These are phyloP conservation scores for Polypterus bichir DNA, from an alignment of 2,113 vertebrate species.

Conservation along the genomic window DNA sequence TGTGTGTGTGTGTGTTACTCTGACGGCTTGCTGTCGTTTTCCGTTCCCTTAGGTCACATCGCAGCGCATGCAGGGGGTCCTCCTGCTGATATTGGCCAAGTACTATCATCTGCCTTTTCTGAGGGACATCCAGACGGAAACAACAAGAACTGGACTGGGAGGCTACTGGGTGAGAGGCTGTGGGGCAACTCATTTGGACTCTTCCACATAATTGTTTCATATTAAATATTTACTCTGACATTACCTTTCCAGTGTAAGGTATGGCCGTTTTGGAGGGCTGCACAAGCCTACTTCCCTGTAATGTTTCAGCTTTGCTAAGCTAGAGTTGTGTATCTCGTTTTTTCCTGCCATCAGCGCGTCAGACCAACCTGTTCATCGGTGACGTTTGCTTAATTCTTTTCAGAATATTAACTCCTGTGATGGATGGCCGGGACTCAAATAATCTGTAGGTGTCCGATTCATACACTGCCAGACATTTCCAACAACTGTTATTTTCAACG, in stretches of 20 bases:
- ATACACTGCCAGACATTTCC: too few relatives aligned
- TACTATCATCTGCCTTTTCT: constrained; percentile 78
- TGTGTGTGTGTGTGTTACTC: background rate
- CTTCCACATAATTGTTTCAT: background rate
- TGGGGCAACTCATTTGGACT: rapidly evolving
- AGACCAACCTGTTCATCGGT: too few relatives aligned
- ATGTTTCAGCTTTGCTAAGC: too few relatives aligned
- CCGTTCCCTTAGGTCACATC: constrained; percentile 65
- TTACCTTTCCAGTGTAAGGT: background rate
- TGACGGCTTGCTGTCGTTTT: background rate
- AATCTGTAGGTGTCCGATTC: too few relatives aligned
- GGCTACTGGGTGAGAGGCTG: constrained; percentile 62
- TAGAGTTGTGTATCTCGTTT: too few relatives aligned
- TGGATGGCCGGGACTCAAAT: too few relatives aligned
- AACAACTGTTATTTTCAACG: too few relatives aligned
- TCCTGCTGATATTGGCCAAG: constrained; percentile 83
- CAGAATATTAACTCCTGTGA: too few relatives aligned
- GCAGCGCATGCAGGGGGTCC: constrained; percentile 88
- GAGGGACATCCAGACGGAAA: constrained; percentile 73
- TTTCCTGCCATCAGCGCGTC: too few relatives aligned
- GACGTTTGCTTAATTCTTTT: too few relatives aligned
- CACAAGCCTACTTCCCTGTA: too few relatives aligned
- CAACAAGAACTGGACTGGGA: constrained; percentile 72
- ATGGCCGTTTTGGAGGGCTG: too few relatives aligned
- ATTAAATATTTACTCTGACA: background rate